These are phyloP conservation scores for Benthochromis sp. DNA, from an alignment of 2,113 vertebrate genomes.

Conservation along the genomic window DNA sequence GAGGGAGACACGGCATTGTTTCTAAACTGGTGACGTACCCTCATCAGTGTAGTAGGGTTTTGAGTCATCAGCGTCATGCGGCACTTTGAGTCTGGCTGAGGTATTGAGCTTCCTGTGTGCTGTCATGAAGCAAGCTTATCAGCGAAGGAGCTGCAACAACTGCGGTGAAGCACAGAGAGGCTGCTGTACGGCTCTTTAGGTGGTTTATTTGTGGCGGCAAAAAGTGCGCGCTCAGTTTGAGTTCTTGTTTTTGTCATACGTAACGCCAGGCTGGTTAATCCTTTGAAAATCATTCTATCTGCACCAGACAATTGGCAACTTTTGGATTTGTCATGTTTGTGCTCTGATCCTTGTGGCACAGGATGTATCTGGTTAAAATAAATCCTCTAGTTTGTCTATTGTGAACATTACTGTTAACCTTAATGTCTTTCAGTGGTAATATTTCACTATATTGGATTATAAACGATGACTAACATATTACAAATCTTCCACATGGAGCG, in stretches of 20 bases:
- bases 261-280: not conserved
- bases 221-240: slow-evolving; percentile 25
- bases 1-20: slow-evolving; percentile 36
- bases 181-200: slow-evolving; percentile 5
- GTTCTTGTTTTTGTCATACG: slow-evolving; percentile 1
- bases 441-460: not conserved
- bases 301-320: not conserved
- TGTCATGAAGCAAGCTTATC: slow-evolving; percentile 41
- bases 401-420: not conserved
- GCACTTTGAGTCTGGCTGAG: not conserved
- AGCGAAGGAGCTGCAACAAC: slow-evolving; percentile 1
- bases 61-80: slow-evolving; percentile 25
- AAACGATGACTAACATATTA: not conserved
- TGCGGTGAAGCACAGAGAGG: slow-evolving; percentile 3
- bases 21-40: slow-evolving; percentile 12
- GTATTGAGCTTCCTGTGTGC: slow-evolving; percentile 48
- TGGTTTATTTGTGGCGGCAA: slow-evolving; percentile 55
- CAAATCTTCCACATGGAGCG: not conserved
- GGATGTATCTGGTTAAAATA: not conserved
- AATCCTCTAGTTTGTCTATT: not conserved
- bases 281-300: not conserved
- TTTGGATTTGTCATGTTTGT: not conserved
- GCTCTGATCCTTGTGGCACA: not conserved
- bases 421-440: not conserved
- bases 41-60: slow-evolving; percentile 8